Percentiles rank a stretch among this genome's conserved stretches.
These are phyloP conservation scores for Cichlasoma orientale DNA, from an alignment of 2,797 vertebrate genomes.

Conservation along the genomic window DNA sequence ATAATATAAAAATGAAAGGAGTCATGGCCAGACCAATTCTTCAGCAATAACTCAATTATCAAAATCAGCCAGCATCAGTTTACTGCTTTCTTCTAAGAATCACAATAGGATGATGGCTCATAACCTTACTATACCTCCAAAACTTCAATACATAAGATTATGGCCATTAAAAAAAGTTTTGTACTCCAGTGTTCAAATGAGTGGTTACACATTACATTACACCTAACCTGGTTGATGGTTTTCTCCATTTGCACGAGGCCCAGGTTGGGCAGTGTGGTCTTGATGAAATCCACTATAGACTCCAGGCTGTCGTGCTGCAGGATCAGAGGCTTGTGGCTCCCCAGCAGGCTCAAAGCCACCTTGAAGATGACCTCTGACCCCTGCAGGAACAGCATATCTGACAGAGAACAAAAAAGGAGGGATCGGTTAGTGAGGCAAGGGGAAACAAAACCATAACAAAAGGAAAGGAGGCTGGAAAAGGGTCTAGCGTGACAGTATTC, in stretches of 20 bases:
- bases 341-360: slow-evolving; percentile 94
- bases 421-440: neutral
- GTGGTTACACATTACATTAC: neutral
- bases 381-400: slow-evolving; percentile 97
- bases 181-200: neutral
- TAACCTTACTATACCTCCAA: neutral
- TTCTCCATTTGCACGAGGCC: slow-evolving; percentile 99
- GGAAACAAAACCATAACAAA: neutral
- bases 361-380: slow-evolving; percentile 97
- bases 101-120: neutral
- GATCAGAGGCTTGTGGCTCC: slow-evolving; percentile 97
- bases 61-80: too few species aligned
- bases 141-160: neutral
- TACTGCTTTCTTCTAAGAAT: too few species aligned
- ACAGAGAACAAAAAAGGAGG: slow-evolving; percentile 13
- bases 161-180: neutral
- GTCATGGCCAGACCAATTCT: neutral
- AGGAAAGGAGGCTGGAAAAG: neutral
- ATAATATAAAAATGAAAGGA: neutral
- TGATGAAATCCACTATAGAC: slow-evolving; percentile 98
- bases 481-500: neutral
- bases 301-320: slow-evolving; percentile 96
- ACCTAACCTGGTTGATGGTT: slow-evolving; percentile 93
- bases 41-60: neutral
- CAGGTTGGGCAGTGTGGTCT: slow-evolving; percentile 94